These are phyloP conservation scores for Proctacanthus coquilletti DNA, from an alignment of 1,140 invertebrate species.

Conservation along the genomic window DNA sequence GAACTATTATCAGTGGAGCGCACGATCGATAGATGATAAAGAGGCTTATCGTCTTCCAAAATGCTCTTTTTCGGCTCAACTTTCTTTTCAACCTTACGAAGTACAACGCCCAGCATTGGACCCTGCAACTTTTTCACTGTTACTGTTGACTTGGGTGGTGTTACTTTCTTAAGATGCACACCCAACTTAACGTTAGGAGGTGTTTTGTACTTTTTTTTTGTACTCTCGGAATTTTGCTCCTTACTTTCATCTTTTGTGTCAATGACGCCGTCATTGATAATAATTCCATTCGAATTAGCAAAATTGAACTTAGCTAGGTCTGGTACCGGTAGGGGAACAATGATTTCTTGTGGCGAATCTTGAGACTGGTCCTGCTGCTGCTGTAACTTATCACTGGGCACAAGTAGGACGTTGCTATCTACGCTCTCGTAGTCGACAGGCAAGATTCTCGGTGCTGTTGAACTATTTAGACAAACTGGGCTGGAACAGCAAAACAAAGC, in stretches of 20 bases:
- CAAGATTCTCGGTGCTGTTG: conserved; percentile 3
- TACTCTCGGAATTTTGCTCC: background rate
- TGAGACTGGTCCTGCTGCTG: too few species aligned
- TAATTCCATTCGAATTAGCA: conserved; percentile 1
- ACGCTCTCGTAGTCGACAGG: conserved; percentile 2
- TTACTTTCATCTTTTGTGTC: background rate
- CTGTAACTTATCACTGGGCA: conserved; percentile 2
- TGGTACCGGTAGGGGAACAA: background rate
- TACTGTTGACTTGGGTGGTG: conserved; percentile 18
- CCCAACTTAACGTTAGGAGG: conserved; percentile 24
- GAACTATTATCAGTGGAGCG: conserved; percentile 21
- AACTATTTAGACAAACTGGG: conserved; percentile 5
- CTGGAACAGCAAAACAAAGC: conserved; percentile 5
- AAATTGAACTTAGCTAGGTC: background rate
- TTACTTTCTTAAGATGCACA: conserved; percentile 19
- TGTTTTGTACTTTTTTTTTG: conserved; percentile 10
- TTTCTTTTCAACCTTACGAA: conserved; percentile 25
- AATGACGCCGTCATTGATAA: background rate
- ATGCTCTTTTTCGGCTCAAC: conserved; percentile 21
- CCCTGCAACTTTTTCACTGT: conserved; percentile 22
- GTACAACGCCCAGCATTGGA: conserved; percentile 25
- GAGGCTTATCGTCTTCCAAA: conserved; percentile 24
- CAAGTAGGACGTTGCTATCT: too few species aligned
- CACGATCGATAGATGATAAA: conserved; percentile 26
- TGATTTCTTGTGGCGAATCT: background rate